Conservation (phyloP, 2,888 invertebrate genomes). For the Heliconius charithonia region DNA sequence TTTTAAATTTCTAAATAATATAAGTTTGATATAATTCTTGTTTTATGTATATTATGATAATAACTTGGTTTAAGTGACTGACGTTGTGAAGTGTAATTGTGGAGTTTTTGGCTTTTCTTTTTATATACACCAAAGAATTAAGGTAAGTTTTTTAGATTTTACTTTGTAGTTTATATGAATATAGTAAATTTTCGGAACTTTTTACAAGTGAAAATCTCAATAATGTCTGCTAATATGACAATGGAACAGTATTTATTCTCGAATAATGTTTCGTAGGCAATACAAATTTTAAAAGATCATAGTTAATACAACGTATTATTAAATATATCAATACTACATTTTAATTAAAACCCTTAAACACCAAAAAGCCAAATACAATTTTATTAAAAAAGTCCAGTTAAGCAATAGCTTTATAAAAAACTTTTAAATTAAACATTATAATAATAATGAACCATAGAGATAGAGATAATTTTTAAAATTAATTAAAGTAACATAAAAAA, state of each 20-base stretch:
- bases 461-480: not conserved
- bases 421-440: not conserved
- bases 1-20: conserved; percentile 9
- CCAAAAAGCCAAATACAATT: not conserved
- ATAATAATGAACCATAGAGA: not conserved
- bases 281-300: not conserved
- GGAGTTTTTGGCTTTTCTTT: conserved; percentile 61
- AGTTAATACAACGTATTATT: not conserved
- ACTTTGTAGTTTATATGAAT: not conserved
- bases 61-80: conserved; percentile 44
- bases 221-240: no score
- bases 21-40: conserved; percentile 9
- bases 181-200: no score
- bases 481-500: not conserved
- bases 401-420: not conserved
- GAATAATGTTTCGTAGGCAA: not conserved
- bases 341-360: not conserved
- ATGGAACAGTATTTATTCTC: not conserved
- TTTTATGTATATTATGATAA: conserved; percentile 25
- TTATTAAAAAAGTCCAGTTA: not conserved
- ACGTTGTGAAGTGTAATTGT: conserved; percentile 61
- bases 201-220: no score
- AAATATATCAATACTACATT: not conserved
- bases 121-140: conserved; percentile 71
- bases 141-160: conserved; percentile 62